phyloP scores from a whole-genome alignment of 2,113 vertebrate genomes.

The Aspiorhynchus laticeps region DNA sequence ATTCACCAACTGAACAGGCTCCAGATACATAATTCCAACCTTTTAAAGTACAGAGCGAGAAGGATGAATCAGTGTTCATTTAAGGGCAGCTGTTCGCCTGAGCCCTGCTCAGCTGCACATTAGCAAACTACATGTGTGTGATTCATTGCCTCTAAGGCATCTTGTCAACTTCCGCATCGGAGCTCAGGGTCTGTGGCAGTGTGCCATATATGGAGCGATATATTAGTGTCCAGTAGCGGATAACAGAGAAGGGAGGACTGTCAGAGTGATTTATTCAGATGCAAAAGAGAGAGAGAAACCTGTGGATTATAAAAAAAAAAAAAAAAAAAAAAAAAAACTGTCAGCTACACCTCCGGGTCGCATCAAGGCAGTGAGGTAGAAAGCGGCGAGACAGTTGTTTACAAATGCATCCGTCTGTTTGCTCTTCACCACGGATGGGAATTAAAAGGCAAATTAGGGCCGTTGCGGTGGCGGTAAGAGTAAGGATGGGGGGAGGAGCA shows the following conservation, averaged over 20 bases:
- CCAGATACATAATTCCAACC: background rate
- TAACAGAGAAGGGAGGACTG: slow-evolving; percentile 39
- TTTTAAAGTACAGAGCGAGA: background rate
- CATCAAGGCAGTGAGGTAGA: slow-evolving; percentile 48
- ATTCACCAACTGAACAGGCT: background rate
- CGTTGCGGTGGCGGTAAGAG: slow-evolving; percentile 13
- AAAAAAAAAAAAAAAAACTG: slow-evolving; percentile 9
- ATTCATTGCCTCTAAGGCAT: slow-evolving; percentile 37
- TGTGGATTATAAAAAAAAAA: background rate
- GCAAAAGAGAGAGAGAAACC: slow-evolving; percentile 5
- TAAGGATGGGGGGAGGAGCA: background rate
- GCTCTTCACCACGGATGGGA: slow-evolving; percentile 26
- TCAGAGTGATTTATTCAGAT: slow-evolving; percentile 52
- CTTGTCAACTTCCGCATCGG: slow-evolving; percentile 41
- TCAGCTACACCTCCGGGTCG: slow-evolving; percentile 50
- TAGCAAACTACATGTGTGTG: slow-evolving; percentile 27
- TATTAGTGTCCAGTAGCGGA: slow-evolving; percentile 51
- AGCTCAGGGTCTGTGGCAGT: slow-evolving; percentile 13
- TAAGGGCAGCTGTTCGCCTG: background rate
- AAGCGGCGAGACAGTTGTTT: slow-evolving; percentile 52
- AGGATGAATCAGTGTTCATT: slow-evolving; percentile 4
- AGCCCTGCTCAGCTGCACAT: background rate
- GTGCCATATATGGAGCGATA: slow-evolving; percentile 42
- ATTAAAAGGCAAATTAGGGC: slow-evolving; percentile 46
- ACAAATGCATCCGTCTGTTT: slow-evolving; percentile 52